Conservation (phyloP, 2,888 invertebrate genomes). For the Drosophila quinaria region DNA sequence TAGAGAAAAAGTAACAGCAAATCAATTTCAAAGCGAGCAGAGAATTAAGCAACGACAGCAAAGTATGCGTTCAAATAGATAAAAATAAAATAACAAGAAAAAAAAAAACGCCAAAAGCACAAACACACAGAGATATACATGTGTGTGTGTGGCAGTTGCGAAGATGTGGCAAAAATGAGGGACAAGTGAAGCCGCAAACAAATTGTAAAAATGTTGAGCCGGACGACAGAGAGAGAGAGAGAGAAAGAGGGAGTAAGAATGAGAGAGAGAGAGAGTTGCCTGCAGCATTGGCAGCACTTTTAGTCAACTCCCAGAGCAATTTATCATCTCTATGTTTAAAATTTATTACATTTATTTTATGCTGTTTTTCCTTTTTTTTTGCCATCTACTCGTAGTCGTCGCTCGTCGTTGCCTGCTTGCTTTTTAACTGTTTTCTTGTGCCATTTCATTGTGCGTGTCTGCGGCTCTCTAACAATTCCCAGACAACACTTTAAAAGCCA, state of each 20-base stretch:
- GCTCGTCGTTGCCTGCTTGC: constrained; percentile 12
- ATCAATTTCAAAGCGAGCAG: constrained; percentile 66
- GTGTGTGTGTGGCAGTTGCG: not conserved
- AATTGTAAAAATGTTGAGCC: constrained; percentile 68
- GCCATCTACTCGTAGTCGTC: constrained; percentile 3
- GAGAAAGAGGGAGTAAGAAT: not conserved
- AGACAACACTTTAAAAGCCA: constrained; percentile 67
- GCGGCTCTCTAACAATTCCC: constrained; percentile 56
- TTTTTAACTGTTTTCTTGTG: constrained; percentile 63
- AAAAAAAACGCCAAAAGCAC: constrained; percentile 9
- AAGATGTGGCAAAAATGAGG: constrained; percentile 37
- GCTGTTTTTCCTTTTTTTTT: constrained; percentile 55
- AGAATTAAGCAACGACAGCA: constrained; percentile 71
- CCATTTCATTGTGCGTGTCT: constrained; percentile 63
- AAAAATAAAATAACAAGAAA: constrained; percentile 38
- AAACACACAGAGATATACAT: constrained; percentile 29
- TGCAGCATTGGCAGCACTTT: constrained; percentile 71
- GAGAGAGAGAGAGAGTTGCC: constrained; percentile 17
- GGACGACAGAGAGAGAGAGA: constrained; percentile 7
- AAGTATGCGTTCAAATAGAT: constrained; percentile 68
- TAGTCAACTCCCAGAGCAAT: constrained; percentile 76
- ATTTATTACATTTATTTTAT: constrained; percentile 81
- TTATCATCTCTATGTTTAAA: constrained; percentile 81
- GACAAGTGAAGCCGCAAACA: constrained; percentile 75
- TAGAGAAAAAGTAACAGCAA: constrained; percentile 42